Evolutionary conservation across 2,888 invertebrate species (phyloP), one percentile per base, ranked within the genome.

Genomic region (Elmis aenea): DNA sequence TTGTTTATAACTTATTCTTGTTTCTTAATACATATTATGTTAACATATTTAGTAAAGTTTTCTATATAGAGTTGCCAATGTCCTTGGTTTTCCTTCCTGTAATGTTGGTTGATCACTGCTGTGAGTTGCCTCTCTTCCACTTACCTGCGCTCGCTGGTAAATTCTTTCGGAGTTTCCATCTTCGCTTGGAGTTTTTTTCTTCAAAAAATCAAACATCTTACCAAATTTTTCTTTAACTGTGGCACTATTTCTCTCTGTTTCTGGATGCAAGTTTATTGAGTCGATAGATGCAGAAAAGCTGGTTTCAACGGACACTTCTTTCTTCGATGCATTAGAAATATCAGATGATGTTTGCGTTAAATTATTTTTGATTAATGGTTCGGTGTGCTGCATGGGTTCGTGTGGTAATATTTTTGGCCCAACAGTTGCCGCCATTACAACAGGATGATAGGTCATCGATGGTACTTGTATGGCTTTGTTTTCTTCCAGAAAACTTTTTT

Each of bases 401-500:
- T n/a, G n/a, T 18, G 18, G 18, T 6, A 18, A 8, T 18, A 18
- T 8, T 18, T 6, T 6, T 18, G 18, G 18, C 8, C 8, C 5
- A 6, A 8, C 8, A 6, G 18, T 18, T 18, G 18, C 18, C 5
- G 18, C 8, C 18, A 18, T 18, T 6, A 18, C 18, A 6, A 18
- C 5, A 18, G 18, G 8, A 18, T 18, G 5, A 6, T 18, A 6
- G 5, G 8, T 18, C 5, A 18, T 18, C 8, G 18, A 18, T 12
- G 9, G 5, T 28, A 36, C 13, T 3, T 21, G 13, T 16, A 26
- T n/a, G 3, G 26, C 16, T 11, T 5, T 5, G 0, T n/a, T 9
- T 6, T 12, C 4, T 10, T 26, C 6, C 6, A 16, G 10, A 29
- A 38, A 38, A 3, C 5, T 23, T 9, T 29, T 38, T 3, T 13